Evolutionary conservation across 2,113 vertebrate species (phyloP), one percentile per base, ranked within the genome.

Genomic region (Nipponia nippon): DNA sequence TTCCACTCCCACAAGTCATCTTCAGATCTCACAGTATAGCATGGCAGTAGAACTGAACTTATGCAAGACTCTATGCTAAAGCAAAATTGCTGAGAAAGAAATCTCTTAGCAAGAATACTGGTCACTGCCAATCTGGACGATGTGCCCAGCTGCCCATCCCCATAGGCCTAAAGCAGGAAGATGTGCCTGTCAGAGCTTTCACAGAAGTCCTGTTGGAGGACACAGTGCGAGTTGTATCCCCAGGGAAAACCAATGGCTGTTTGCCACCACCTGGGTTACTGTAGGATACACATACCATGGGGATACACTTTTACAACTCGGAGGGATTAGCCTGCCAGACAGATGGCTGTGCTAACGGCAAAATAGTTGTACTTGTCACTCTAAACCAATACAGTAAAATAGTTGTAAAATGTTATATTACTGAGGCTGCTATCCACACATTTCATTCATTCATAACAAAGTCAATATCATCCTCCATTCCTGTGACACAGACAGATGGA

Each of bases 251-350:
- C 17, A 23, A 19, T 40, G 65, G 50, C 55, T 90, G 29, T 63
- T 77, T 90, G 71, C 62, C 62, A 90, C 10, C 46, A 38, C 15
- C 6, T 40, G 36, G 15, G 17, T 65, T 72, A 62, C 61, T 52
- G 15, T 49, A 77, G 63, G n/a, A 53, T 27, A 66, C 34, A 13
- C 0, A 0, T 6, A 30, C 36, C 50, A 22, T 5, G 9, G 65
- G 40, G 30, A 53, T 16, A 40, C 4, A 18, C 67, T 92, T 65
- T 34, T n/a, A 67, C 59, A 93, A n/a, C 34, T 70, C 7, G 9
- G 47, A 81, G 40, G 36, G 21, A 77, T 86, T 42, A 67, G 25
- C 47, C 22, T 85, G 73, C 16, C 61, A 89, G 76, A 87, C 69
- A 96, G 83, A 84, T 72, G 90, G 73, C 73, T 93, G 22, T 0